A percentile compares a stretch with the other conserved stretches of the same genome.
Conservation (phyloP, 2,797 vertebrate genomes). For the Synanceia verrucosa region DNA sequence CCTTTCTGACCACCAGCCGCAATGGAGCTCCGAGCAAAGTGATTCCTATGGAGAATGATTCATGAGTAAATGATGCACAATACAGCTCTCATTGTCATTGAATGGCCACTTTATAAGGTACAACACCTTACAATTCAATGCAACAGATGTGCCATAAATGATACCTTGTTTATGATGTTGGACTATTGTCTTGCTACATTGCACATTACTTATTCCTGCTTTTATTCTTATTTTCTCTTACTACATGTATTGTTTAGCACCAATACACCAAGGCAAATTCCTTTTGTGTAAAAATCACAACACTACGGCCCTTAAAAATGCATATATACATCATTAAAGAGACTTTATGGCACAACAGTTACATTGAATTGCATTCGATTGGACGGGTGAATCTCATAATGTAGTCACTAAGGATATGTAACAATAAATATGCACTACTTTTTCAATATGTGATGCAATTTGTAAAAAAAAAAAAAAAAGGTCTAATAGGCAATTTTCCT, state of each 20-base stretch:
- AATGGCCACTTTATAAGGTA: background rate
- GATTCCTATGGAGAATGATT: constrained; percentile 83
- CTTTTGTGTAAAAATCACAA: background rate
- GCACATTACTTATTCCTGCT: background rate
- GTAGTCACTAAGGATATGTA: background rate
- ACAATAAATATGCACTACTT: background rate
- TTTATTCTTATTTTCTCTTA: background rate
- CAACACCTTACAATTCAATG: background rate
- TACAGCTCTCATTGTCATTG: background rate
- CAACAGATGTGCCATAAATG: background rate
- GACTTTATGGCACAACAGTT: background rate
- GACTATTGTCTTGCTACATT: background rate
- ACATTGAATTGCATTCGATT: background rate
- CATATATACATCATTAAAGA: background rate
- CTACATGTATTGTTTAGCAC: background rate
- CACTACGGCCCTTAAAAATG: no score
- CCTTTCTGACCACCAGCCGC: constrained; percentile 97
- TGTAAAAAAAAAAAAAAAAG: background rate
- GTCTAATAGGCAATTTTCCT: background rate
- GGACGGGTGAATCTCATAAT: background rate
- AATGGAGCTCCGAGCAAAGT: constrained; percentile 96
- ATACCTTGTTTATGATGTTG: background rate
- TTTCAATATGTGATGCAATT: background rate
- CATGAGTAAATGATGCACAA: constrained; percentile 1
- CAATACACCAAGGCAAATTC: background rate